Conservation (phyloP, 2,113 vertebrate species). For the Sylvilagus bachmani region DNA sequence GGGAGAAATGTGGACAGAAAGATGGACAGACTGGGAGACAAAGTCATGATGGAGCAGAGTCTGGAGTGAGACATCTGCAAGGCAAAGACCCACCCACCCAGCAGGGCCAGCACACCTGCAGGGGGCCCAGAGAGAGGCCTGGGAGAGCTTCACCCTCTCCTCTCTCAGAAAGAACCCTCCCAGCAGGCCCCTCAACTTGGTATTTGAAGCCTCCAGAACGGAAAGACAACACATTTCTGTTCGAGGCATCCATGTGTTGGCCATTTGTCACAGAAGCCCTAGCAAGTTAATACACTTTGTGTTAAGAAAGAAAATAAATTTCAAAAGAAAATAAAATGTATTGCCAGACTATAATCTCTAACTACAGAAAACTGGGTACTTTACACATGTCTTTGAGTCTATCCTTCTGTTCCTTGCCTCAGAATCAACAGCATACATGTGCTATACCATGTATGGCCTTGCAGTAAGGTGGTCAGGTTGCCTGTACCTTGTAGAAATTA, state of each 20-base stretch:
- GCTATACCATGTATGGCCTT: neutral
- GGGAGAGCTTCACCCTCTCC: neutral
- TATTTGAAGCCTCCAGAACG: neutral
- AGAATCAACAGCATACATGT: neutral
- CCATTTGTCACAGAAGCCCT: neutral
- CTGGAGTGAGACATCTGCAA: neutral
- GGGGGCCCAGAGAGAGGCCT: neutral
- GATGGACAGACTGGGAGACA: neutral
- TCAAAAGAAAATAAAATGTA: neutral
- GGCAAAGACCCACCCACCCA: neutral
- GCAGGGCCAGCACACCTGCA: neutral
- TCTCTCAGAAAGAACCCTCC: neutral
- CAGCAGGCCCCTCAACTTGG: rapidly evolving
- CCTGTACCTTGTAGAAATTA: neutral
- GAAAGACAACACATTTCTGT: neutral
- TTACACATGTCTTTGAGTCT: neutral
- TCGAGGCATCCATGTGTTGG: neutral
- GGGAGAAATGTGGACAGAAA: neutral
- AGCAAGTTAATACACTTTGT: neutral
- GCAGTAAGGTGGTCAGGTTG: neutral
- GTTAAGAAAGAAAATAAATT: neutral
- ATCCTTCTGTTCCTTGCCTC: neutral
- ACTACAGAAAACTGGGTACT: neutral
- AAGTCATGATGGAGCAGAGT: neutral
- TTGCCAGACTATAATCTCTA: neutral